Conservation (phyloP, 2,888 invertebrate species). For the Leptinotarsa juncta region DNA sequence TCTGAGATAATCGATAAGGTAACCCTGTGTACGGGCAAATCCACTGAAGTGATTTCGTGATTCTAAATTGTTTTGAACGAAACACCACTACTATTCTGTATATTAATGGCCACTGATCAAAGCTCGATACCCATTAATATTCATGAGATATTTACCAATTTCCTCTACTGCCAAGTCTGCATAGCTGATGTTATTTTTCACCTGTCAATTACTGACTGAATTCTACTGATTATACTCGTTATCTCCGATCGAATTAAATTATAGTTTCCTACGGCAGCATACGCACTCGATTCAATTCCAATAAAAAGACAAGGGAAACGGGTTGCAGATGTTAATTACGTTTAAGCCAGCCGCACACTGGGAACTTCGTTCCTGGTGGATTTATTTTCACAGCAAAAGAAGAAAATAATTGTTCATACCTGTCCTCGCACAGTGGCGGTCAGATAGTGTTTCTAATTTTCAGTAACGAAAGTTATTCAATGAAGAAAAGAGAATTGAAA, state of each 20-base stretch:
- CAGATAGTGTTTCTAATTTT: no score
- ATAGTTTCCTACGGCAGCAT: slow-evolving; percentile 1
- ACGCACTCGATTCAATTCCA: neutral
- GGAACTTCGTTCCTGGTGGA: no score
- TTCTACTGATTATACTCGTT: slow-evolving; percentile 2
- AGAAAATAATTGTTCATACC: no score
- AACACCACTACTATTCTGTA: no score
- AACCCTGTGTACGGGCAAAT: no score
- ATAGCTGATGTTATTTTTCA: slow-evolving; percentile 2
- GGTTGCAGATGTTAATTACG: neutral
- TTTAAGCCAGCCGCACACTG: neutral
- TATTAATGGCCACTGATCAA: neutral
- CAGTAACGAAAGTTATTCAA: no score
- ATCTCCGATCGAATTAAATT: slow-evolving; percentile 3
- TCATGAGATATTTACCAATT: neutral
- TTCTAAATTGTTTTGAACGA: no score
- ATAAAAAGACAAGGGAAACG: slow-evolving; percentile 9
- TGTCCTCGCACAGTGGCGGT: no score
- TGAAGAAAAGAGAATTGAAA: no score
- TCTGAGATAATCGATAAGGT: no score
- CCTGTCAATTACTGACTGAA: slow-evolving; percentile 4
- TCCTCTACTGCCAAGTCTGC: neutral
- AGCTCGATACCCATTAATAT: neutral
- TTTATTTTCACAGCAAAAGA: no score
- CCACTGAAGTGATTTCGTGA: no score